Evolutionary conservation across 2,113 vertebrate genomes (phyloP).

Genomic region (Cranoglanis bouderius): DNA sequence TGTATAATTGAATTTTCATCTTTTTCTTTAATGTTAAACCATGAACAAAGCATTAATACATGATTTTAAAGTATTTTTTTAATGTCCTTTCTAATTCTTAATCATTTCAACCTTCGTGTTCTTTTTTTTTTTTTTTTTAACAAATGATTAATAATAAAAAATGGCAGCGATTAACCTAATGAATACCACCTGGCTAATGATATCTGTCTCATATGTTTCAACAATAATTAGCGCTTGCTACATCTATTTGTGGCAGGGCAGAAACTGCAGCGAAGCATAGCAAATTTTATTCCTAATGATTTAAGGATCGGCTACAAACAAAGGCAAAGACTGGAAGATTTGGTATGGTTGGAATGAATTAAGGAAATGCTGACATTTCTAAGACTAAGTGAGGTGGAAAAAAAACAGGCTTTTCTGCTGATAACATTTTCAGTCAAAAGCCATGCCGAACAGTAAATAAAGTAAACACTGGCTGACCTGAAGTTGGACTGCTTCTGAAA

Average conservation of each 20-base stretch:
- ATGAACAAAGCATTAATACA: background rate
- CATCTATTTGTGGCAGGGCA: constrained; percentile 77
- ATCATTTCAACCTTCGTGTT: constrained; percentile 88
- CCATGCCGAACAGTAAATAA: background rate
- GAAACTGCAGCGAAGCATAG: constrained; percentile 70
- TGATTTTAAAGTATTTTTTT: background rate
- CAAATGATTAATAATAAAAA: constrained; percentile 96
- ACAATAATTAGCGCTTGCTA: constrained; percentile 88
- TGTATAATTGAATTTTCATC: too few relatives aligned
- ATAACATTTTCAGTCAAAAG: constrained; percentile 4
- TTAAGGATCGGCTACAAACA: constrained; percentile 43
- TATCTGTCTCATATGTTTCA: constrained; percentile 85
- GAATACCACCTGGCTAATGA: constrained; percentile 91
- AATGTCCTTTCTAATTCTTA: constrained; percentile 70
- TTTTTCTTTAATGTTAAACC: background rate
- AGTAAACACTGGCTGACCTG: background rate
- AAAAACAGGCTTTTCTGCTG: background rate
- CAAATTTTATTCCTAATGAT: constrained; percentile 71
- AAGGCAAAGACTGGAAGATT: constrained; percentile 23
- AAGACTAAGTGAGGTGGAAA: background rate
- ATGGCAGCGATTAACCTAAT: constrained; percentile 92
- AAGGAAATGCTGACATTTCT: constrained; percentile 17
- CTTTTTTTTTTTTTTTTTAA: constrained; percentile 39
- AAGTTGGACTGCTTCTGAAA: background rate
- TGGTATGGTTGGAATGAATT: constrained; percentile 10